phyloP scores from a whole-genome alignment of 2,888 invertebrate species.

The Imbricaverruca yamaguchii region DNA sequence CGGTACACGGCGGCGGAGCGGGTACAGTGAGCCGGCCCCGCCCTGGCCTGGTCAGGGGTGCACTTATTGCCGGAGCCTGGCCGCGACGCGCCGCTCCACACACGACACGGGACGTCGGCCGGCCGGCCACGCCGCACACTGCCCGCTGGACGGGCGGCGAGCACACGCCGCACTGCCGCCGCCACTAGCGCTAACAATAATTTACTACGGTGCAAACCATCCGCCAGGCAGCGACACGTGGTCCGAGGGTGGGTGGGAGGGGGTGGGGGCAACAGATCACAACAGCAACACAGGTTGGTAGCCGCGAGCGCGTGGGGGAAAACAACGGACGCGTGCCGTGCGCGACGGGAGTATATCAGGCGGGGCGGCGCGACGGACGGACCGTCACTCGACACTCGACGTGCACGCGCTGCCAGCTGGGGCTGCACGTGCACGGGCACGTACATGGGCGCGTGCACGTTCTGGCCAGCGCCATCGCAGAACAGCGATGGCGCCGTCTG shows the following conservation, averaged over 20 bases:
- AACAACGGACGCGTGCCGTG: background rate
- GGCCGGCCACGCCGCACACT: too few species aligned
- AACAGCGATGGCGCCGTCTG: too few species aligned
- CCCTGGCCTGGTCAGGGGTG: background rate
- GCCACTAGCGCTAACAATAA: background rate
- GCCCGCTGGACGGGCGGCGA: too few species aligned
- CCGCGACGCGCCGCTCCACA: background rate
- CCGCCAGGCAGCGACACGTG: background rate
- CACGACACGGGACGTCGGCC: background rate
- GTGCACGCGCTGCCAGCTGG: too few species aligned
- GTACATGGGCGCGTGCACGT: too few species aligned
- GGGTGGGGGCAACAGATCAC: background rate
- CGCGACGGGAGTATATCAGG: background rate
- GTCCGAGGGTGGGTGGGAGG: too few species aligned
- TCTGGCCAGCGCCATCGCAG: too few species aligned
- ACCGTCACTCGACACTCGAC: too few species aligned
- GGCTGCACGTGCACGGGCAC: too few species aligned
- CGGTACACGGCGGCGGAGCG: background rate
- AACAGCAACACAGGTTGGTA: too few species aligned
- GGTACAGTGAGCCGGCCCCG: background rate
- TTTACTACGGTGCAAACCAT: background rate
- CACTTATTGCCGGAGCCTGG: background rate
- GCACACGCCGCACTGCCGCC: too few species aligned
- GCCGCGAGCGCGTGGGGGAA: too few species aligned
- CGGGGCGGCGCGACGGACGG: background rate